phyloP scores from a whole-genome alignment of 1,140 invertebrate species.

The Andrena cerasifolii region DNA sequence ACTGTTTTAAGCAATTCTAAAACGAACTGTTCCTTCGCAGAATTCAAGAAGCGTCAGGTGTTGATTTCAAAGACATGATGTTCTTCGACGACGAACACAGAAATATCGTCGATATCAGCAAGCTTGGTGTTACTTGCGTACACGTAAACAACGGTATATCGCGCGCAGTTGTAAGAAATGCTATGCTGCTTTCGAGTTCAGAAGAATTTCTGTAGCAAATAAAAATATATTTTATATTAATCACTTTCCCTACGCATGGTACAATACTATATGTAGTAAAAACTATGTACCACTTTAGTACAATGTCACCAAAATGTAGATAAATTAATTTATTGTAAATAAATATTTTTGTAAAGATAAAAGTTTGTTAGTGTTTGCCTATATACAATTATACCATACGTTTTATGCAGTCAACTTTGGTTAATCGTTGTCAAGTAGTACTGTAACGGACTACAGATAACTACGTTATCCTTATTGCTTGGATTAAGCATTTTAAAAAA shows the following conservation, averaged over 20 bases:
- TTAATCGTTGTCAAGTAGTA: slow-evolving; percentile 71
- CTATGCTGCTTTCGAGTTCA: slow-evolving; percentile 64
- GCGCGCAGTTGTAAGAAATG: slow-evolving; percentile 80
- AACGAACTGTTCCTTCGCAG: slow-evolving; percentile 77
- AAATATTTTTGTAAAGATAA: background rate
- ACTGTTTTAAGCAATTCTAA: slow-evolving; percentile 12
- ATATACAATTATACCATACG: background rate
- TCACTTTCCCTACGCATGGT: background rate
- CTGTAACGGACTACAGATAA: slow-evolving; percentile 73
- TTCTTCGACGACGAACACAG: slow-evolving; percentile 88
- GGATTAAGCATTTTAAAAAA: slow-evolving; percentile 67
- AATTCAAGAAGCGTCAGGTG: slow-evolving; percentile 83
- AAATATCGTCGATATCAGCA: slow-evolving; percentile 84
- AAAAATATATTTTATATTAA: slow-evolving; percentile 13
- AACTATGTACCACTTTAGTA: too few species aligned
- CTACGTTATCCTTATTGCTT: slow-evolving; percentile 52
- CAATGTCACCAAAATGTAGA: background rate
- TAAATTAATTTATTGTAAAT: slow-evolving; percentile 17
- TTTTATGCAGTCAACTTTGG: slow-evolving; percentile 13
- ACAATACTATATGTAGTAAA: background rate
- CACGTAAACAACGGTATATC: slow-evolving; percentile 83
- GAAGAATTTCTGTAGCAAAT: background rate
- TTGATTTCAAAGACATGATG: slow-evolving; percentile 86
- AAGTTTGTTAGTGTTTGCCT: background rate
- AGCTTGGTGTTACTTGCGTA: slow-evolving; percentile 84